Percentiles rank a stretch among this genome's conserved stretches.
phyloP scores from a whole-genome alignment of 2,888 invertebrate species.

The Lasioglossum lativentre region DNA sequence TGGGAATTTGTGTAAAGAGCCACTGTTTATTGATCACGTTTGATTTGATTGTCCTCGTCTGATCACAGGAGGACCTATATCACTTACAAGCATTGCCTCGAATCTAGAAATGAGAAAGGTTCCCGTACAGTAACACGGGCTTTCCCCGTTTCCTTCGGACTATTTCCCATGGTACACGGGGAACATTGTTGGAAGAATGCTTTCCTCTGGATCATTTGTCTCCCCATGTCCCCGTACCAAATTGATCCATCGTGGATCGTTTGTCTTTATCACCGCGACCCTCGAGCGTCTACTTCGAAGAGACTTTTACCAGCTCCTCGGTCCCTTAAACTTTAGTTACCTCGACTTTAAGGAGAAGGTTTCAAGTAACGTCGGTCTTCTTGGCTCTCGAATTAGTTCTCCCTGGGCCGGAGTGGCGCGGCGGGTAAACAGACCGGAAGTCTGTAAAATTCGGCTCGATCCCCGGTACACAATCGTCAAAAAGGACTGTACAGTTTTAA shows the following conservation, averaged over 20 bases:
- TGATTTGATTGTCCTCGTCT: not conserved
- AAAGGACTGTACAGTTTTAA: not conserved
- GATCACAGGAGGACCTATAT: not conserved
- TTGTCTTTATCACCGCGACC: conserved; percentile 21
- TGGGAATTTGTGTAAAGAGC: not conserved
- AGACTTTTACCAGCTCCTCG: not conserved
- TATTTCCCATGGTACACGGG: conserved; percentile 3
- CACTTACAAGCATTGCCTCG: not conserved
- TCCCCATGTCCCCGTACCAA: conserved; percentile 9
- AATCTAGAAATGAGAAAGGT: not conserved
- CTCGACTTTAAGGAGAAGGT: not conserved
- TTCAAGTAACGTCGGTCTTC: not conserved
- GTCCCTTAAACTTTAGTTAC: conserved; percentile 1
- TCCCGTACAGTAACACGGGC: not conserved
- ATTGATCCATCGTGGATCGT: conserved; percentile 26
- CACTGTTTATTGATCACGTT: not conserved
- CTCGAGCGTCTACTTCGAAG: not conserved
- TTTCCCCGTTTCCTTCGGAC: not conserved
- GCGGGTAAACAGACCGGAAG: not conserved
- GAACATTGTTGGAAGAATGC: conserved; percentile 12
- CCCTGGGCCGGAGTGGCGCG: not conserved
- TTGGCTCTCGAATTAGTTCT: not conserved
- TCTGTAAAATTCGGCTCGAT: not conserved
- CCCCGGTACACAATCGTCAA: not conserved
- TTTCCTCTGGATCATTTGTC: conserved; percentile 15